phyloP scores from a whole-genome alignment of 2,888 invertebrate genomes.

The Drosophila sordidula region DNA sequence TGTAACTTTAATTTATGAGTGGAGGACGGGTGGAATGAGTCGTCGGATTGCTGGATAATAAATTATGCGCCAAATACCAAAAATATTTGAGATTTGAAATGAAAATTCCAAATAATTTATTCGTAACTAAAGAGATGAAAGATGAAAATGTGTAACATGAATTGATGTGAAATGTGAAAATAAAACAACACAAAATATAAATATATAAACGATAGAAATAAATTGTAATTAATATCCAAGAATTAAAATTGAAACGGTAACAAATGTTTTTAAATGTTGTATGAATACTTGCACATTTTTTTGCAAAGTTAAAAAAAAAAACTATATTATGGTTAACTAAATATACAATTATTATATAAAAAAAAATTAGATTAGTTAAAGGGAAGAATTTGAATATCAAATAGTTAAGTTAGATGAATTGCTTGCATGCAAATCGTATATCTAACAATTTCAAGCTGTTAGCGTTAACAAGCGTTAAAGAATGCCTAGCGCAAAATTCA shows the following conservation, averaged over 20 bases:
- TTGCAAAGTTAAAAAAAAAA: not conserved
- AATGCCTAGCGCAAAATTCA: not conserved
- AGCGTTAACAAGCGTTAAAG: not conserved
- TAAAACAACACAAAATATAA: constrained; percentile 10
- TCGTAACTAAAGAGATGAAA: constrained; percentile 53
- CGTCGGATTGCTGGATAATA: constrained; percentile 52
- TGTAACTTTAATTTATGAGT: constrained; percentile 73
- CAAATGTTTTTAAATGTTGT: not conserved
- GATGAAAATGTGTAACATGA: constrained; percentile 43
- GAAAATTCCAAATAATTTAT: constrained; percentile 64
- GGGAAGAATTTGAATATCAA: no score
- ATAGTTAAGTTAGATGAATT: not conserved
- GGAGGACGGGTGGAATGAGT: constrained; percentile 53
- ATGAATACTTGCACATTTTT: no score
- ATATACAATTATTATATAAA: not conserved
- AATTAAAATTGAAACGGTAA: not conserved
- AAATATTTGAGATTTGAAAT: constrained; percentile 52
- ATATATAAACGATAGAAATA: constrained; percentile 2
- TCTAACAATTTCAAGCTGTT: no score
- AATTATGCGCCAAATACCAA: constrained; percentile 67
- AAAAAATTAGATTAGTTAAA: not conserved
- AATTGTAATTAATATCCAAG: not conserved
- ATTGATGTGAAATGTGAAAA: constrained; percentile 50
- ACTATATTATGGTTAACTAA: no score
- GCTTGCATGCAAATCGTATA: no score